Evolutionary conservation across 1,140 invertebrate genomes (phyloP), one percentile per base, ranked within the genome.

Genomic region (Panulirus ornatus): DNA sequence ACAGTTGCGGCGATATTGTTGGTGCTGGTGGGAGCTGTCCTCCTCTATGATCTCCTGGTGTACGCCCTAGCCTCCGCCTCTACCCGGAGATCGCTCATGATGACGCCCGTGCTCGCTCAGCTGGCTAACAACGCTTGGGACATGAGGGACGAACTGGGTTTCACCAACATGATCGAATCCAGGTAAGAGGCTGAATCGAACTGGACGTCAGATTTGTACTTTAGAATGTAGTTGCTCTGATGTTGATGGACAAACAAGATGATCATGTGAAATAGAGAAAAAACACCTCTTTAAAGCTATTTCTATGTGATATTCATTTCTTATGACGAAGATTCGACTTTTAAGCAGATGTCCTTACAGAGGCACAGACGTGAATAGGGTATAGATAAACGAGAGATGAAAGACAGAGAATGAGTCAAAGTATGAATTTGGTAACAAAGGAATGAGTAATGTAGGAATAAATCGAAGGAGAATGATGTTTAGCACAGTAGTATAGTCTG

Each of bases 41-140:
- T 89, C 36, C 36, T 89, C 16, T 89, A 89, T 34, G 88, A 89
- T 22, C 22, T 89, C 14, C 81, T 89, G 66, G 88, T 89, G 70
- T 83, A 73, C 71, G 40, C 51, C 44, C 81, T 89, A n/a, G 79
- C 88, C 44, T 63, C 79, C 16, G 19, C 88, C 30, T 75, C 79
- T n/a, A 75, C 63, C 19, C 27, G 70, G 38, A 71, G 88, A 8
- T 84, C 79, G 0, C 40, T 89, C 40, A 89, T 89, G 88, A 47
- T 89, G 40, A 83, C 88, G 44, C 88, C 88, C 47, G 19, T 75
- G 30, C 44, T 89, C 14, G 70, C 70, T 36, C 44, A 75, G 22
- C 78, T 89, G 42, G 88, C 79, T 36, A 58, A 44, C 66, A 83
- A 75, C 42, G 88, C 88, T 9, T 89, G 88, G 88, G 79, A 83